Evolutionary conservation across 64 coral and sea anemone genomes (phyloP), one percentile per base, ranked within the genome.

Genomic region (Montipora sp.): DNA sequence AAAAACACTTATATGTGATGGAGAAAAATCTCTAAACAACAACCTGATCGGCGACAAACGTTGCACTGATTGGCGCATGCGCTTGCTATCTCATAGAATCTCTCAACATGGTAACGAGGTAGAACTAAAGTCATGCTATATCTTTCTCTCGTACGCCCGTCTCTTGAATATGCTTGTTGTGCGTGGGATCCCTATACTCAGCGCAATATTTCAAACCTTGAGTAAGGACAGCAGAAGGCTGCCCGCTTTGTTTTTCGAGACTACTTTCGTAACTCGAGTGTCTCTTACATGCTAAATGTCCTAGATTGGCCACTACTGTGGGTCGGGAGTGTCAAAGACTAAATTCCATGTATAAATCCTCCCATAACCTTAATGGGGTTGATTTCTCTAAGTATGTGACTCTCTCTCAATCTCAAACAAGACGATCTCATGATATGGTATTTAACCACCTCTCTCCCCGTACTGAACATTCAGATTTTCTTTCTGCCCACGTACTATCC

Each of bases 21-120:
- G 23, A 24, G 23, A 24, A 24, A 24, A 24, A 24, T 24, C 23
- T 24, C 23, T 24, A 24, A 24, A 24, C 23, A 24, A 24, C 23
- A 24, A 24, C 24, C 24, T 24, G 24, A 1, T 1, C 24, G 24
- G 24, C 24, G 44, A 75, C 73, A 75, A 75, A 75, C 73, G 27
- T 75, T 75, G 73, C 73, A 75, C 84, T 88, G 84, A 88, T 75
- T 88, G 84, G 84, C 84, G 68, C 84, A 88, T 88, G 84, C 70
- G 68, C 84, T 88, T 88, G 84, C 84, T 88, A 88, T 88, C 70
- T 88, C 47, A 88, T 88, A 69, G n/a, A 88, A 88, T 88, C 68
- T 75, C 84, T 88, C 47, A 79, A 18, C 77, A 79, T 79, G 73
- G 73, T 75, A 75, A 75, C 73, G 27, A 75, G 73, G 73, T 88